phyloP scores from a whole-genome alignment of 1,140 invertebrate genomes.

The Pectinophora gossypiella region DNA sequence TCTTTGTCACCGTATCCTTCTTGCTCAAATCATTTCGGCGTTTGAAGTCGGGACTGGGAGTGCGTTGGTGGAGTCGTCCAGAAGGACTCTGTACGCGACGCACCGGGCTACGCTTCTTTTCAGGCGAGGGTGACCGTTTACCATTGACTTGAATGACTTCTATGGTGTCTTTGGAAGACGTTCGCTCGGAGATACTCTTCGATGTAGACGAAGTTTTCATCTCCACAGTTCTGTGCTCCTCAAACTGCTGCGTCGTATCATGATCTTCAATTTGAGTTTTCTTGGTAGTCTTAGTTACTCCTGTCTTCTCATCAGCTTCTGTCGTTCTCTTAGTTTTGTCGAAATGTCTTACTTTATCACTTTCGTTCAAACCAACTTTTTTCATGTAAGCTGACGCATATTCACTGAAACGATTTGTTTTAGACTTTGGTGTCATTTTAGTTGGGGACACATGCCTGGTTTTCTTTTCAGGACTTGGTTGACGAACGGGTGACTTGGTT shows the following conservation, averaged over 20 bases:
- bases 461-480: slow-evolving; percentile 53
- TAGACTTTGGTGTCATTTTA: slow-evolving; percentile 48
- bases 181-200: slow-evolving; percentile 33
- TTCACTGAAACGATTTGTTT: slow-evolving; percentile 60
- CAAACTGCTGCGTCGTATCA: background rate
- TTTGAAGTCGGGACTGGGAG: slow-evolving; percentile 44
- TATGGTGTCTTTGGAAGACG: slow-evolving; percentile 42
- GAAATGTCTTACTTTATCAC: slow-evolving; percentile 34
- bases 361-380: slow-evolving; percentile 57
- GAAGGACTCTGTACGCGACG: slow-evolving; percentile 15
- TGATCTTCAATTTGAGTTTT: background rate
- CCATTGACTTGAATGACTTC: slow-evolving; percentile 43
- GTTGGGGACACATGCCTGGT: slow-evolving; percentile 43
- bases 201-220: slow-evolving; percentile 21
- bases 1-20: slow-evolving; percentile 17
- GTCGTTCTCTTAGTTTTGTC: slow-evolving; percentile 39
- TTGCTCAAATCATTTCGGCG: slow-evolving; percentile 15
- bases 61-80: slow-evolving; percentile 32
- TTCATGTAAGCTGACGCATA: slow-evolving; percentile 73
- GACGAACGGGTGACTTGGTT: slow-evolving; percentile 40
- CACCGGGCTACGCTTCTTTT: slow-evolving; percentile 30
- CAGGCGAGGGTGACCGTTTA: slow-evolving; percentile 52
- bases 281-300: background rate
- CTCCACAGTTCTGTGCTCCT: slow-evolving; percentile 29
- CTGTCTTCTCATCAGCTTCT: slow-evolving; percentile 20